Evolutionary conservation across 1,140 invertebrate genomes (phyloP).

Genomic region (Lordiphosa collinella): DNA sequence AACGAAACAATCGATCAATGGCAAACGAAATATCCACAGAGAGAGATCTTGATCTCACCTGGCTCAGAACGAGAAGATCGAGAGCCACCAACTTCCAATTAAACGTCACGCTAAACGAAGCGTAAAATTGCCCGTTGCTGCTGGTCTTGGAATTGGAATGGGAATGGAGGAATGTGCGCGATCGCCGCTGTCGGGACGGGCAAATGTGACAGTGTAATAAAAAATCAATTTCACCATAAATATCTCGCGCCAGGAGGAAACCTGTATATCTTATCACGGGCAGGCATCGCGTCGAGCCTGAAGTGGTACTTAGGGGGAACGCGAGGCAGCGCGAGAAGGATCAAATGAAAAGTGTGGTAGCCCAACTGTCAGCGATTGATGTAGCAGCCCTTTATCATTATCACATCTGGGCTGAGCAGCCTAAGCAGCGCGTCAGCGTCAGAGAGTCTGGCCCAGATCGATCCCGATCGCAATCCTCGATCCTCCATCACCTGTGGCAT

Average conservation of each 20-base stretch:
- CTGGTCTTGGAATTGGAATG: conserved; percentile 55
- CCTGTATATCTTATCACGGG: conserved; percentile 70
- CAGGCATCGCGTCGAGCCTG: conserved; percentile 59
- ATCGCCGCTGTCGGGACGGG: conserved; percentile 5
- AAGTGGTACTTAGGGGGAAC: conserved; percentile 65
- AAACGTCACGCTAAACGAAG: conserved; percentile 78
- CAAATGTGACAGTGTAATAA: conserved; percentile 77
- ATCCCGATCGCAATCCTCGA: conserved; percentile 31
- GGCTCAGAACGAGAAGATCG: too few species aligned
- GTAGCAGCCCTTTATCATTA: conserved; percentile 79
- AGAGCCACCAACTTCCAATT: conserved; percentile 71
- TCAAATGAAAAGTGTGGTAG: conserved; percentile 76
- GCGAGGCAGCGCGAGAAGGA: conserved; percentile 12
- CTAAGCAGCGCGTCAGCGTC: conserved; percentile 73
- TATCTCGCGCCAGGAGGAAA: conserved; percentile 45
- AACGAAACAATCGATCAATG: conserved; percentile 66
- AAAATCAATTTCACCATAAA: conserved; percentile 79
- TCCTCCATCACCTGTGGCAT: conserved; percentile 33
- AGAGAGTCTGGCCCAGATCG: conserved; percentile 61
- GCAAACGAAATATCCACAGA: conserved; percentile 10
- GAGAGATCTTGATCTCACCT: conserved; percentile 25
- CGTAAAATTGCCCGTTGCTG: conserved; percentile 74
- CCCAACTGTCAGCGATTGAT: conserved; percentile 79
- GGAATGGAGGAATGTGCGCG: conserved; percentile 44
- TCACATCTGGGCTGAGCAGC: conserved; percentile 70